Base-by-base conservation (phyloP, 2,113 vertebrate genomes). In the Chamaea fasciata region DNA sequence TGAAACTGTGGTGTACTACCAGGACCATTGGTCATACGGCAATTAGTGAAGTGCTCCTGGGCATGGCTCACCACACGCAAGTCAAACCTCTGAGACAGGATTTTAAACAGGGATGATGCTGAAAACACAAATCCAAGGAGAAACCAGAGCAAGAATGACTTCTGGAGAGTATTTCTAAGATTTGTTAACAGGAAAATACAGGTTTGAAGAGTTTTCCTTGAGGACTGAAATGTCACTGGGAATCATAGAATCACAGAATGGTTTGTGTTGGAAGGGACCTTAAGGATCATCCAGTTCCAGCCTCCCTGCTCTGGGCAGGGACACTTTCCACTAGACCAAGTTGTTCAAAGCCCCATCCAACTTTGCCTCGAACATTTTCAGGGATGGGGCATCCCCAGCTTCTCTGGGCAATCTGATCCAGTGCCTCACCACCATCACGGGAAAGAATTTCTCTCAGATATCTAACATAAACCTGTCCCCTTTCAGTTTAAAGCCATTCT, bases 11-110 rank as follows among this genome's bases (percentile, higher is more conserved):
- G 33, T 16, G 37, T 77, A 11, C 60, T 73, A 71, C 52, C 55
- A 63, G 22, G 71, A 26, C 67, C 8, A 16, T 52, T 3, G 10
- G 87, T 47, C 28, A 87, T 41, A 15, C 22, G 83, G 73, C 4
- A 10, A 92, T 87, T 83, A 85, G 68, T 44, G 35, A 59, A 73
- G 15, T 42, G 78, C 63, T 88, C 63, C 82, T 56, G 84, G 84
- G 63, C 75, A 91, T 0, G 2, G 41, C 78, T 85, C 24, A 21
- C 47, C 50, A 59, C 67, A 44, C 2, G 7, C 74, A 73, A 90
- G 71, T 30, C 56, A 87, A 27, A 70, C 46, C 16, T 47, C 44
- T 64, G 69, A 89, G 64, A 50, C 10, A 55, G 30, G 33, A 37
- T 80, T 88, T 87, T 59, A 67, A 86, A 67, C 39, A 56, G 30